Base-by-base conservation (phyloP, 2,888 invertebrate genomes). In the Palloptera scutellata region DNA sequence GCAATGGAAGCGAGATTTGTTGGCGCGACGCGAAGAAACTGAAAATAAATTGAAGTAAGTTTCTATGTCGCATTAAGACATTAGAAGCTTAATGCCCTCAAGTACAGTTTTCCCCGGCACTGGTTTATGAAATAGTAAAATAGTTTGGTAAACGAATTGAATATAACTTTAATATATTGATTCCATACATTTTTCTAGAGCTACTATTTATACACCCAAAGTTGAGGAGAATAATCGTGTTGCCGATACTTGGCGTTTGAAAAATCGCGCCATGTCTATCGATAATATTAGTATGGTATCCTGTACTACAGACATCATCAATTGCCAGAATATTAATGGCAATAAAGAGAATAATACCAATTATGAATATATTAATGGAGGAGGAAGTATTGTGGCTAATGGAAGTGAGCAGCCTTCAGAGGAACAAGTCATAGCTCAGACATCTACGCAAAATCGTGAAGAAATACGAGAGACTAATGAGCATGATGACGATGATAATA, bases 1-100 rank as follows among this genome's bases (percentile, higher is more conserved):
- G 0, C 93, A 93, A 61, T 97, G 97, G 97, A 97, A 97, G 84
- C 88, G 96, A 65, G 96, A 96, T 80, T 87, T 97, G 67, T 85
- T 97, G 74, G 92, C 91, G 66, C 89, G 94, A 74, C 91, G 93
- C 77, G 94, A 94, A 78, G 92, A 91, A 80, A 89, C 91, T 17
- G 93, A 93, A 79, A 89, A 88, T 78, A 90, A 91, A 86, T 87
- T 91, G 77, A 93, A 91, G 94, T 93, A 81, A 85, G 86, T 83
- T 71, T 61, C 11, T 11, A 41, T 43, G n/a, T 42, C 48, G 41
- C n/a, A 20, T 51, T 30, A 20, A 52, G 45, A 40, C 9, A 17
- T 48, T n/a, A 43, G 10, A 48, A 40, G 17, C 20, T n/a, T 11
- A 48, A 48, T 48, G 4, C 48, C 13, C 15, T 48, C 13, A 48